phyloP scores from a whole-genome alignment of 2,113 vertebrate genomes.

The Trematomus loennbergii region DNA sequence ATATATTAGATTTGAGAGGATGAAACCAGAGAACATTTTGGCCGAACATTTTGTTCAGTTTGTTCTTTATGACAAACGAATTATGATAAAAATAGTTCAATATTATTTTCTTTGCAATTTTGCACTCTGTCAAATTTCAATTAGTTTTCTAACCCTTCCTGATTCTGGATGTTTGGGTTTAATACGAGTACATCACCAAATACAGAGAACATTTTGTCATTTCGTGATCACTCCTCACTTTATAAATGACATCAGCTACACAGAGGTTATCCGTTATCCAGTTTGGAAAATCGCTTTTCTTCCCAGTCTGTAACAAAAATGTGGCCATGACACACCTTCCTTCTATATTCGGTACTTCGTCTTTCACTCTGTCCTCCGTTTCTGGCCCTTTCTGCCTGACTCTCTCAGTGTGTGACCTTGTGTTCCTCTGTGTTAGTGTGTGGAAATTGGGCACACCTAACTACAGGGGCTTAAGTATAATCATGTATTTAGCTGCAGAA shows the following conservation, averaged over 20 bases:
- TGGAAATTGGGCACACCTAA: conserved; percentile 86
- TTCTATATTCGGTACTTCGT: conserved; percentile 49
- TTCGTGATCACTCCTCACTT: conserved; percentile 21
- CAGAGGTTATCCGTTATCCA: conserved; percentile 20
- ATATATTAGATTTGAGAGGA: too few species aligned
- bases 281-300: conserved; percentile 42
- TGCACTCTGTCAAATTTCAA: neutral
- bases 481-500: conserved; percentile 83
- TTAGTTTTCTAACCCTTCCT: neutral
- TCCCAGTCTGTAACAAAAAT: conserved; percentile 8
- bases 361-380: conserved; percentile 61
- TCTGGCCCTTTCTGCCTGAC: conserved; percentile 57
- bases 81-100: neutral
- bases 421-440: conserved; percentile 76
- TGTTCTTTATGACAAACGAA: too few species aligned
- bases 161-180: neutral
- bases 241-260: conserved; percentile 7
- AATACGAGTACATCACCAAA: conserved; percentile 42
- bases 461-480: conserved; percentile 85
- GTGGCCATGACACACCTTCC: conserved; percentile 49
- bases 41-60: too few species aligned
- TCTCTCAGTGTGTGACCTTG: conserved; percentile 76
- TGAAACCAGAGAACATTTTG: too few species aligned
- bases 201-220: neutral
- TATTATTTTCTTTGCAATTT: neutral